Evolutionary conservation across 2,888 invertebrate genomes (phyloP).

Genomic region (Danaus chrysippus): DNA sequence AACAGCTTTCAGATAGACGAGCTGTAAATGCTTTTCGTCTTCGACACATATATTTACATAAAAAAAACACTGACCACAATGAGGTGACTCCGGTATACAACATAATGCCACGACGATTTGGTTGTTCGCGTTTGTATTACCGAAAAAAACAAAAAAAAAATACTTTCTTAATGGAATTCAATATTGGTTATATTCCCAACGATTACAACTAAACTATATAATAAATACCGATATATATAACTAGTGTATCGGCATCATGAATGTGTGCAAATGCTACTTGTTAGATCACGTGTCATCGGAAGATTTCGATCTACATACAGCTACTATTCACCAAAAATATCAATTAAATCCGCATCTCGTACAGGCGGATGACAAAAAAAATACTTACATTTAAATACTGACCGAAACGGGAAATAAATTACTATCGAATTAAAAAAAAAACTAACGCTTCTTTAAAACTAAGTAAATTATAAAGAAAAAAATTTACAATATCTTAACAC

Average conservation of each 20-base stretch:
- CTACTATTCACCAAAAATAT: slow-evolving; percentile 19
- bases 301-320: slow-evolving; percentile 8
- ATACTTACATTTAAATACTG: slow-evolving; percentile 78
- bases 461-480: slow-evolving; percentile 55
- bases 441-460: slow-evolving; percentile 41
- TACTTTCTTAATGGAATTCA: too few relatives aligned
- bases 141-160: too few relatives aligned
- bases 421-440: slow-evolving; percentile 60
- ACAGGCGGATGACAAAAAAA: slow-evolving; percentile 48
- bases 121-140: slow-evolving; percentile 29
- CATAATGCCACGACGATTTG: slow-evolving; percentile 62
- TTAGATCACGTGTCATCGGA: slow-evolving; percentile 20
- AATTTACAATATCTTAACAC: slow-evolving; percentile 64
- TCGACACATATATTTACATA: slow-evolving; percentile 45
- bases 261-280: slow-evolving; percentile 3
- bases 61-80: slow-evolving; percentile 62
- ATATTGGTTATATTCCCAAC: slow-evolving; percentile 32
- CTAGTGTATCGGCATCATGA: slow-evolving; percentile 26
- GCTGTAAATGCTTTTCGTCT: slow-evolving; percentile 68
- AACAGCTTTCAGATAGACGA: slow-evolving; percentile 36
- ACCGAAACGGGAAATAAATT: slow-evolving; percentile 77
- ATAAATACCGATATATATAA: slow-evolving; percentile 32
- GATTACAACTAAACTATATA: slow-evolving; percentile 30
- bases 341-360: slow-evolving; percentile 22
- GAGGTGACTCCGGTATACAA: slow-evolving; percentile 60